Base-by-base conservation (phyloP, 37 sponge, comb jelly and placozoan genomes). In the Halisarca cf. caerulea region DNA sequence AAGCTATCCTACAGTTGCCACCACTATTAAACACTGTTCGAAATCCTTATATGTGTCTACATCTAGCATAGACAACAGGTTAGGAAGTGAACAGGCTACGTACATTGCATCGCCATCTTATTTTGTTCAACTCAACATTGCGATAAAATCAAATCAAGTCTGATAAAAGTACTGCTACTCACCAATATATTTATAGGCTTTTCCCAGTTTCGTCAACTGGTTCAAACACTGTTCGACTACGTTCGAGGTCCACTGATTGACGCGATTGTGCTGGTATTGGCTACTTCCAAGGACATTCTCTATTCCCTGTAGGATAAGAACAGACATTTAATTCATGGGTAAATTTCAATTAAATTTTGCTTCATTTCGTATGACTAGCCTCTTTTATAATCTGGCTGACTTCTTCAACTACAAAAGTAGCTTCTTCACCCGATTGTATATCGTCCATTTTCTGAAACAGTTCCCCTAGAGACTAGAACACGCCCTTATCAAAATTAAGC, bases 111-210 rank as follows among this genome's bases (percentile, higher is more conserved):
- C n/a, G n/a, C n/a, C n/a, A n/a, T n/a, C n/a, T n/a, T n/a, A n/a
- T n/a, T n/a, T n/a, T n/a, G n/a, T n/a, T n/a, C n/a, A n/a, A n/a
- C n/a, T n/a, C n/a, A n/a, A n/a, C n/a, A n/a, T n/a, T n/a, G n/a
- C n/a, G n/a, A n/a, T n/a, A n/a, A n/a, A n/a, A n/a, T n/a, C n/a
- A n/a, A n/a, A n/a, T n/a, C n/a, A n/a, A n/a, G n/a, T n/a, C n/a
- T n/a, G n/a, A n/a, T n/a, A n/a, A n/a, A n/a, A n/a, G n/a, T n/a
- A n/a, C n/a, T n/a, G 11, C 25, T 20, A 62, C 88, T 80, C 34
- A 95, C 96, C 97, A 33, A 98, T 98, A 82, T 98, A 98, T 58
- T 98, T 98, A 89, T 94, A 98, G 11, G 99, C 97, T 59, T 98
- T 98, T 20, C 90, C 93, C 4, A 98, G 89, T 84, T 96, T 98